Percentiles rank a stretch among this genome's conserved stretches.
phyloP scores from a whole-genome alignment of 2,113 vertebrate species.

The Trinectes maculatus region DNA sequence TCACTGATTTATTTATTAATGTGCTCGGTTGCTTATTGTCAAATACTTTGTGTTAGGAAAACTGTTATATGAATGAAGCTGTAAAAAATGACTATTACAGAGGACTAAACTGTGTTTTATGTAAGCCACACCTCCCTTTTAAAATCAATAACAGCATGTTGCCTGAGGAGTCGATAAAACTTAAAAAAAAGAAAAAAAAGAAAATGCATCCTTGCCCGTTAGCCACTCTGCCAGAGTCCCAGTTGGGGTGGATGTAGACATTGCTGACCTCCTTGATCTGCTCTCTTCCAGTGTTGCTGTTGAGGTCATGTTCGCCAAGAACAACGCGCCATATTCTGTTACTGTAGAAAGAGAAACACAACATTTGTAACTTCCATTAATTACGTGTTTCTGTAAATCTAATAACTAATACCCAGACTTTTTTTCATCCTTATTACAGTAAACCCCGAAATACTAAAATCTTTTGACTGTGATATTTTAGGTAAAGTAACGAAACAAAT shows the following conservation, averaged over 20 bases:
- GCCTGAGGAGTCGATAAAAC: neutral
- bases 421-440: neutral
- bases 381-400: neutral
- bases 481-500: neutral
- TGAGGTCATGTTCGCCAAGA: conserved; percentile 85
- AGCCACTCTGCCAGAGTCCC: conserved; percentile 69
- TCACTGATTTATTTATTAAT: too few relatives aligned
- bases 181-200: neutral
- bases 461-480: too few relatives aligned
- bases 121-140: neutral
- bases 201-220: conserved; percentile 69
- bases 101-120: neutral
- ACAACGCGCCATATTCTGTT: conserved; percentile 77
- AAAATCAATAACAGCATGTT: neutral
- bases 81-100: neutral
- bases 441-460: too few relatives aligned
- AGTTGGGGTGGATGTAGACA: conserved; percentile 75
- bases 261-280: conserved; percentile 74
- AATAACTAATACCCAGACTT: neutral
- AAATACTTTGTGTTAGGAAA: too few relatives aligned
- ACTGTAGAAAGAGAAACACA: conserved; percentile 25
- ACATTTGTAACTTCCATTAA: neutral
- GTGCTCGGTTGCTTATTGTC: too few relatives aligned
- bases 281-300: conserved; percentile 73
- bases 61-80: too few relatives aligned